These are phyloP conservation scores for Molanna angustata DNA, from an alignment of 2,888 invertebrate species.

Conservation along the genomic window DNA sequence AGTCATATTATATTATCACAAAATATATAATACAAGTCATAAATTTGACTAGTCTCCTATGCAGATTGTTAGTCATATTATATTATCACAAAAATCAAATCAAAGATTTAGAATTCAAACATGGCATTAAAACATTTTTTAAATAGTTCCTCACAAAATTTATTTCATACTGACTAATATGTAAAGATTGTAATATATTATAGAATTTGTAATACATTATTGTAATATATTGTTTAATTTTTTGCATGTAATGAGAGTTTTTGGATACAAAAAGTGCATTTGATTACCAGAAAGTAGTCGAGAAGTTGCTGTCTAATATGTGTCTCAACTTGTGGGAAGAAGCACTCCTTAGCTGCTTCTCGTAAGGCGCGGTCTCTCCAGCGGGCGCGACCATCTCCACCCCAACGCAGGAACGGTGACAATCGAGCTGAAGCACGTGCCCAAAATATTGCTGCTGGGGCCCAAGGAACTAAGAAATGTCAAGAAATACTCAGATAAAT, in stretches of 20 bases:
- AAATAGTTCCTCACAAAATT: neutral
- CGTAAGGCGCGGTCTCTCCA: conserved; percentile 64
- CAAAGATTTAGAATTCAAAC: neutral
- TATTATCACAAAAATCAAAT: too few relatives aligned
- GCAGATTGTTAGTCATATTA: too few relatives aligned
- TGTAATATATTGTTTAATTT: too few relatives aligned
- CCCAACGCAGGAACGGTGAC: conserved; percentile 67
- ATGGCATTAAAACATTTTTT: neutral
- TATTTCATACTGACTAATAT: neutral
- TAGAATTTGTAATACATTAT: neutral
- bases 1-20: too few relatives aligned
- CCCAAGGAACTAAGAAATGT: conserved; percentile 70
- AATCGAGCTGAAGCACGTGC: conserved; percentile 63
- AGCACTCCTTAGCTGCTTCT: conserved; percentile 61
- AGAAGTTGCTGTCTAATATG: conserved; percentile 52
- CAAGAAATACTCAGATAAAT: too few relatives aligned
- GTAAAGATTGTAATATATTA: neutral
- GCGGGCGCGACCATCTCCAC: conserved; percentile 59
- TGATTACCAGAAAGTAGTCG: conserved; percentile 60
- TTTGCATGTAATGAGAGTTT: too few relatives aligned
- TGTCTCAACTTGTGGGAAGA: conserved; percentile 52
- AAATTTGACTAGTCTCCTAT: too few relatives aligned
- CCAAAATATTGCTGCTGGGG: conserved; percentile 67
- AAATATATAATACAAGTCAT: too few relatives aligned
- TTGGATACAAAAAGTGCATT: too few relatives aligned